Percentiles rank a stretch among this genome's conserved stretches.
phyloP scores from a whole-genome alignment of 64 coral and sea anemone genomes.

The Exaiptasia diaphana region DNA sequence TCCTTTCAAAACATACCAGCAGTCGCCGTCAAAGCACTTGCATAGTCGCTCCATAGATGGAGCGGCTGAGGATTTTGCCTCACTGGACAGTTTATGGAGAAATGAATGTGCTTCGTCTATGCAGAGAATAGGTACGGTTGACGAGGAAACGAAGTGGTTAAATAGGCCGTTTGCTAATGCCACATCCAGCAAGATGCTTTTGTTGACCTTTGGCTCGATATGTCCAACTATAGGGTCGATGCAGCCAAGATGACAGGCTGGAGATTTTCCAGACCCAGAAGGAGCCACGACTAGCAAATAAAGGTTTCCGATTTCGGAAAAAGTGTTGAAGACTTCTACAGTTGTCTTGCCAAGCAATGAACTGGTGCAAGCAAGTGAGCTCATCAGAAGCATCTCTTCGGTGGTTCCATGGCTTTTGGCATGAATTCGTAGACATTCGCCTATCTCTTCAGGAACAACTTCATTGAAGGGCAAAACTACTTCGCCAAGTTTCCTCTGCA shows the following conservation, averaged over 20 bases:
- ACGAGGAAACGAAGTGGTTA: slow-evolving; percentile 5
- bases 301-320: slow-evolving; percentile 18
- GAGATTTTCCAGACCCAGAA: slow-evolving; percentile 64
- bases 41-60: slow-evolving; percentile 50
- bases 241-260: slow-evolving; percentile 33
- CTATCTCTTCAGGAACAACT: neutral
- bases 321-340: slow-evolving; percentile 40
- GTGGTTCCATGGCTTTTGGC: slow-evolving; percentile 51
- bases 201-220: slow-evolving; percentile 5
- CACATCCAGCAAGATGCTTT: slow-evolving; percentile 3
- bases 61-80: neutral
- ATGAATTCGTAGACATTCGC: slow-evolving; percentile 28
- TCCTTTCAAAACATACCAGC: slow-evolving; percentile 60
- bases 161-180: slow-evolving; percentile 14
- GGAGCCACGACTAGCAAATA: slow-evolving; percentile 45
- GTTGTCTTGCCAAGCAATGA: slow-evolving; percentile 49
- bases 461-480: slow-evolving; percentile 49
- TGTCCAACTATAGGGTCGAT: neutral
- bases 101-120: slow-evolving; percentile 65
- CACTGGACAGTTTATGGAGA: slow-evolving; percentile 19
- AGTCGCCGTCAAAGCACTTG: slow-evolving; percentile 59
- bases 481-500: slow-evolving; percentile 27
- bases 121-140: slow-evolving; percentile 14
- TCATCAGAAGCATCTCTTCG: slow-evolving; percentile 10
- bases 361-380: slow-evolving; percentile 40